phyloP scores from a whole-genome alignment of 2,797 vertebrate genomes.

The Takifugu rubripes region DNA sequence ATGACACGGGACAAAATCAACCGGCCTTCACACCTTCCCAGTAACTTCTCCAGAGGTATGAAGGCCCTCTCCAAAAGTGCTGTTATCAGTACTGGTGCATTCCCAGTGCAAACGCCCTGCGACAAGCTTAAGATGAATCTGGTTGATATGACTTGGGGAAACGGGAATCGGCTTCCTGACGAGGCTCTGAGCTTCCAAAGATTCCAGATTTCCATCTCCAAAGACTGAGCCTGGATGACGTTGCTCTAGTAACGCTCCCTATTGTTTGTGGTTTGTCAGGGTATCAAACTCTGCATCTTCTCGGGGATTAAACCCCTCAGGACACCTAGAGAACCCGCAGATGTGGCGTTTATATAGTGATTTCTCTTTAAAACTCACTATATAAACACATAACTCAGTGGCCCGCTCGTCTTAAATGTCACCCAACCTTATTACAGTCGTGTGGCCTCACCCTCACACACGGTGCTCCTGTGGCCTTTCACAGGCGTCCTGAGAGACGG shows the following conservation, averaged over 20 bases:
- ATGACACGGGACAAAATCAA: conserved; percentile 19
- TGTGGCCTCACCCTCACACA: conserved; percentile 41
- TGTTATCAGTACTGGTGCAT: background rate
- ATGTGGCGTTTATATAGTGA: background rate
- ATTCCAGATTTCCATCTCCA: too few species aligned
- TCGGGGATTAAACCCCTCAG: too few species aligned
- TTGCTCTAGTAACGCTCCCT: too few species aligned
- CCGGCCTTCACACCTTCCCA: conserved; percentile 30
- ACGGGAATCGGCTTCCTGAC: too few species aligned
- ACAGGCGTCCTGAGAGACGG: conserved; percentile 61
- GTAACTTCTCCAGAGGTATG: conserved; percentile 13
- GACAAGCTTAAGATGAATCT: too few species aligned
- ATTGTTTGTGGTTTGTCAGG: too few species aligned
- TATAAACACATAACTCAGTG: conserved; percentile 3
- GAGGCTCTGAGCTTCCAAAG: too few species aligned
- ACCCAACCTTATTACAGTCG: conserved; percentile 38
- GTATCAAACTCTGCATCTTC: too few species aligned
- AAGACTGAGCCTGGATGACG: too few species aligned
- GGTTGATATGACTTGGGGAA: too few species aligned
- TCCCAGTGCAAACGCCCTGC: background rate
- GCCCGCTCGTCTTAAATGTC: conserved; percentile 52
- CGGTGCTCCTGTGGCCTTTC: conserved; percentile 57
- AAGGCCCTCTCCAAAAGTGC: background rate
- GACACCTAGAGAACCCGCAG: too few species aligned
- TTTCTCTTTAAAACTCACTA: background rate